phyloP scores from a whole-genome alignment of 2,888 invertebrate species.

The Eugnorisma glareosa region DNA sequence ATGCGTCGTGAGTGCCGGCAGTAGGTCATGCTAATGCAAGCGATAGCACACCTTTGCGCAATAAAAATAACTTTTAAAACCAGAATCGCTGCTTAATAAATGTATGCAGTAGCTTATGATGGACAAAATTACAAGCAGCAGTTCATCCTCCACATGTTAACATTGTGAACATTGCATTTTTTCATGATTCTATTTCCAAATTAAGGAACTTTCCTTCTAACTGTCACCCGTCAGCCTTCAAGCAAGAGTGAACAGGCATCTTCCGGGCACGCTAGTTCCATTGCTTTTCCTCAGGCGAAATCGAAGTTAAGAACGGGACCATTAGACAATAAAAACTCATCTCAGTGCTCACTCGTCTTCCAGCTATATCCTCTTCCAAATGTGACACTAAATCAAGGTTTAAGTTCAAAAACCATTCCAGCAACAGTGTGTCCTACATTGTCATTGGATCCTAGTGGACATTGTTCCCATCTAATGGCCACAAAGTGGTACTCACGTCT shows the following conservation, averaged over 20 bases:
- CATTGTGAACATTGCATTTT: neutral
- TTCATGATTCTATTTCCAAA: neutral
- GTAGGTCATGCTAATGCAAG: conserved; percentile 63
- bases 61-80: conserved; percentile 22
- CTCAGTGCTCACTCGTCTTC: neutral
- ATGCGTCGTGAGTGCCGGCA: conserved; percentile 39
- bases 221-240: neutral
- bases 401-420: neutral
- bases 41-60: conserved; percentile 45
- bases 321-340: neutral
- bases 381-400: neutral
- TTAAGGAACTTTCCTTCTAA: too few relatives aligned
- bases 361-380: neutral
- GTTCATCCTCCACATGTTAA: neutral
- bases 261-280: neutral
- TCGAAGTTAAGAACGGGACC: neutral
- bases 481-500: conserved; percentile 29
- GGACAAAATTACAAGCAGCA: conserved; percentile 2
- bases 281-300: neutral
- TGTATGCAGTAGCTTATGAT: neutral
- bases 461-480: conserved; percentile 21
- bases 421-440: conserved; percentile 9
- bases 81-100: conserved; percentile 9
- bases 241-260: neutral
- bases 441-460: conserved; percentile 11